These are phyloP conservation scores for Axis porcinus DNA, from an alignment of 2,113 vertebrate species.

Conservation along the genomic window DNA sequence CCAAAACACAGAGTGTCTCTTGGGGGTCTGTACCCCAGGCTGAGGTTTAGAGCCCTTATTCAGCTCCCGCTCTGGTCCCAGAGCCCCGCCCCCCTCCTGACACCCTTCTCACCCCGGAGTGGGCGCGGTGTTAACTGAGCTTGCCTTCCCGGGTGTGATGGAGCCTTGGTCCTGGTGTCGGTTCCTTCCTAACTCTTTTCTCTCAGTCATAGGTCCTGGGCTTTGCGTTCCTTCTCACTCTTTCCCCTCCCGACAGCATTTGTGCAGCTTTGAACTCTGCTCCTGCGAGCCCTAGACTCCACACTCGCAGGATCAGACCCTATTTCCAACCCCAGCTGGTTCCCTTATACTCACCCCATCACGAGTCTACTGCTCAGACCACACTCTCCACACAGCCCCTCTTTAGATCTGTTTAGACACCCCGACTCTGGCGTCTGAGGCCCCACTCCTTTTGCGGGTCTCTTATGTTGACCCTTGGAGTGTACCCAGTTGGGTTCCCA, in stretches of 20 bases:
- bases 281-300: background rate
- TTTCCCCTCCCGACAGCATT: background rate
- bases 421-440: background rate
- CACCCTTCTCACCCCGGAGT: background rate
- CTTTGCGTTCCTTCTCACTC: background rate
- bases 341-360: fast-evolving
- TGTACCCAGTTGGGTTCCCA: background rate
- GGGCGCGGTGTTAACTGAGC: background rate
- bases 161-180: background rate
- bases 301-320: background rate
- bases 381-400: background rate
- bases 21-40: too few relatives aligned
- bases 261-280: background rate
- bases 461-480: background rate
- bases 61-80: background rate
- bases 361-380: fast-evolving
- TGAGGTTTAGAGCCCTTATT: background rate
- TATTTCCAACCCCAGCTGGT: background rate
- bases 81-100: conserved; percentile 30
- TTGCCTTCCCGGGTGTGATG: background rate
- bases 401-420: background rate
- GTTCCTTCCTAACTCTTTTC: background rate
- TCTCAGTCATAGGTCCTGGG: background rate
- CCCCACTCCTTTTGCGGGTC: background rate
- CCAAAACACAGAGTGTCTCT: background rate